Evolutionary conservation across 2,888 invertebrate species (phyloP), one percentile per base, ranked within the genome.

Genomic region (Nomada flava): DNA sequence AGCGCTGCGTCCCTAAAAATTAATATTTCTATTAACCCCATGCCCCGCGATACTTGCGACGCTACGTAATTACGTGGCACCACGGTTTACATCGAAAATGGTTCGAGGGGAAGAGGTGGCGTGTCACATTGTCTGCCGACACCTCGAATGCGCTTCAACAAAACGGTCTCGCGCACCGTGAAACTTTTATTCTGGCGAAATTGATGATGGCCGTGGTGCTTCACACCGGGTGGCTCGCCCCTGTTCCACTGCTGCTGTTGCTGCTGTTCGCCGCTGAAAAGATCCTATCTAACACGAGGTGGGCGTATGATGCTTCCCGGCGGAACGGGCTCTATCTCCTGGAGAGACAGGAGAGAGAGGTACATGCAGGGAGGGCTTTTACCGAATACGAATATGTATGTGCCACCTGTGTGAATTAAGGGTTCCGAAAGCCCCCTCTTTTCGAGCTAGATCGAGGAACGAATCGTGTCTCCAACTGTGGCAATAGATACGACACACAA

Each of bases 261-360:
- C 75, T 64, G 71, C 36, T 76, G 71, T 71, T 64, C 72, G 63
- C 75, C 59, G 77, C 69, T 79, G 76, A 78, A 82, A 79, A 88
- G 86, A 88, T 88, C 64, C 77, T 85, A 87, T 87, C 88, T 82
- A 64, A 79, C 71, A 77, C 77, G 76, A 85, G 86, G 88, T 87
- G 87, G 87, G 87, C 87, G 87, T 84, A 79, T 26, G 80, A 81
- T 74, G 70, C 67, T 47, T 74, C 73, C 81, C 81, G 77, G 77
- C 64, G 26, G 81, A 74, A 60, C 82, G 42, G 68, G 36, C 71
- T 80, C 70, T 59, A 57, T 84, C 77, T 77, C 57, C 7, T 42
- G 23, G 47, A n/a, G 60, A 60, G 18, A 60, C 60, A 36, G 57
- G 13, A 47, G 62, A 15, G 44, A 15, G 44, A 52, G 69, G 55